Percentiles rank a stretch among this genome's conserved stretches.
phyloP scores from a whole-genome alignment of 2,888 invertebrate species.

The Aplocera efformata region DNA sequence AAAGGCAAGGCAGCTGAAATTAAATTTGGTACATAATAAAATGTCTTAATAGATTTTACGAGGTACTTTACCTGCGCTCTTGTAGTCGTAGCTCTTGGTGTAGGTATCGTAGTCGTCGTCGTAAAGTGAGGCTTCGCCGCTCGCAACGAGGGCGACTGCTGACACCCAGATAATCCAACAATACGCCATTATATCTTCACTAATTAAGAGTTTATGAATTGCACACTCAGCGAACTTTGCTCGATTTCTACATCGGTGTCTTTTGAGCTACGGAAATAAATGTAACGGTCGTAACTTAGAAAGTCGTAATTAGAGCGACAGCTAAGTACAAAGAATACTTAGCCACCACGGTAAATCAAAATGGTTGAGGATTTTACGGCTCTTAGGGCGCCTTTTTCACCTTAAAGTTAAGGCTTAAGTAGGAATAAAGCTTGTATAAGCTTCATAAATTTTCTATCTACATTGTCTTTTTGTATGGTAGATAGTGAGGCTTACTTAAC shows the following conservation, averaged over 20 bases:
- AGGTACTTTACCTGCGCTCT: slow-evolving; percentile 56
- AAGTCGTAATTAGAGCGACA: slow-evolving; percentile 11
- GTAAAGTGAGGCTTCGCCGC: slow-evolving; percentile 56
- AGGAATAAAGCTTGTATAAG: no score
- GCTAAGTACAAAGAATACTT: slow-evolving; percentile 6
- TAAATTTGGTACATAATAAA: slow-evolving; percentile 35
- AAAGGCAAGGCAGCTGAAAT: slow-evolving; percentile 41
- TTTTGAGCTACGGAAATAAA: slow-evolving; percentile 24
- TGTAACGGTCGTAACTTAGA: slow-evolving; percentile 11
- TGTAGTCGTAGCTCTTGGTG: slow-evolving; percentile 65
- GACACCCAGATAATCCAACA: slow-evolving; percentile 52
- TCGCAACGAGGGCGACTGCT: slow-evolving; percentile 44
- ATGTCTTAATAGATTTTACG: slow-evolving; percentile 20
- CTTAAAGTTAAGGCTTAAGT: no score
- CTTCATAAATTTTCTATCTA: no score
- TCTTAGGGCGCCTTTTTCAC: no score
- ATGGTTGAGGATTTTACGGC: no score
- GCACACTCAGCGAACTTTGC: slow-evolving; percentile 29
- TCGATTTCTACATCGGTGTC: slow-evolving; percentile 36
- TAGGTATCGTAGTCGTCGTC: slow-evolving; percentile 73
- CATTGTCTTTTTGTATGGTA: no score
- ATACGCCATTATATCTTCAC: slow-evolving; percentile 46
- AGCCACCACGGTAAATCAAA: slow-evolving; percentile 1
- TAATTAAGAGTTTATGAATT: slow-evolving; percentile 27
- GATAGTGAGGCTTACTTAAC: no score